phyloP scores from a whole-genome alignment of 2,113 vertebrate genomes.

The Passer domesticus region DNA sequence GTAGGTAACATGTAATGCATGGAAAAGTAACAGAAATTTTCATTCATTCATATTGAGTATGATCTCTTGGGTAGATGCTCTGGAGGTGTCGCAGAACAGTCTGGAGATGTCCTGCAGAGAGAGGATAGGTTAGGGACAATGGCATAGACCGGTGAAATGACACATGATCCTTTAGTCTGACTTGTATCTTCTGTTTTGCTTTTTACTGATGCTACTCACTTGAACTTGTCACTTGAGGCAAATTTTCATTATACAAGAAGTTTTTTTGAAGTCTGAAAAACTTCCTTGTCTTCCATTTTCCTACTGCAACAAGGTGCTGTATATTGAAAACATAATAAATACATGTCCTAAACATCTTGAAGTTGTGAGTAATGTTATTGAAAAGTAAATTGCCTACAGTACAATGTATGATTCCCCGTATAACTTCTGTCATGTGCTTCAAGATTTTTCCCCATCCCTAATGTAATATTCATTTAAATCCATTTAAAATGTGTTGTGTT shows the following conservation, averaged over 20 bases:
- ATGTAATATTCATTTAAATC: background rate
- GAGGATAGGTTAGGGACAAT: background rate
- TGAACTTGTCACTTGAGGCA: background rate
- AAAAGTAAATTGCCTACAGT: background rate
- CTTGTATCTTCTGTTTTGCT: background rate
- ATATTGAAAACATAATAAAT: background rate
- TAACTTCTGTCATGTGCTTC: background rate
- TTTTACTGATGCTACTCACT: background rate
- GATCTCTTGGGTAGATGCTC: background rate
- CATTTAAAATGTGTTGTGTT: background rate
- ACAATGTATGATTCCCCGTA: background rate
- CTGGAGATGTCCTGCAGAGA: background rate
- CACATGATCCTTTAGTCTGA: background rate
- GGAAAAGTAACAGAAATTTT: background rate
- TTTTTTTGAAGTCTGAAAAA: background rate
- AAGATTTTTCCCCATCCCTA: background rate
- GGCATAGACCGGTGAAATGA: background rate
- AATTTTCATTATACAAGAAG: background rate
- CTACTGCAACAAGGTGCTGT: background rate
- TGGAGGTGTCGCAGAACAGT: background rate
- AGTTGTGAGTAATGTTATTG: background rate
- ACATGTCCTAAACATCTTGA: background rate
- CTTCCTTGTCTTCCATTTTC: background rate
- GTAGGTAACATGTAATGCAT: background rate
- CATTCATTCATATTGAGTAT: background rate